phyloP scores from a whole-genome alignment of 2,888 invertebrate genomes.

The Drosophila anceps region DNA sequence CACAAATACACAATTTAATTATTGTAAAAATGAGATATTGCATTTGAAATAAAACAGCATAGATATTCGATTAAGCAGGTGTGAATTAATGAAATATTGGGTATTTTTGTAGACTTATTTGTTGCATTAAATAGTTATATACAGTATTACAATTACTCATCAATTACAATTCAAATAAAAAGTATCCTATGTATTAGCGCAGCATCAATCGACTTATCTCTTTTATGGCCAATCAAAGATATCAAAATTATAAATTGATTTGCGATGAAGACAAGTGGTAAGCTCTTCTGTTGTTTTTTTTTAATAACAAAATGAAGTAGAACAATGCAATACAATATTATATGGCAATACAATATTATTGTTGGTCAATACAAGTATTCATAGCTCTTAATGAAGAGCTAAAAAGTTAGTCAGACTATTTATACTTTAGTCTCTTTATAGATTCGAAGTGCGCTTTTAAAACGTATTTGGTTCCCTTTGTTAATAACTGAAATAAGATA shows the following conservation, averaged over 20 bases:
- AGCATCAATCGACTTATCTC: neutral
- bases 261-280: neutral
- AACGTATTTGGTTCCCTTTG: too few relatives aligned
- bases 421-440: too few relatives aligned
- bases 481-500: too few relatives aligned
- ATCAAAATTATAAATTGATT: too few relatives aligned
- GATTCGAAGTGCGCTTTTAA: too few relatives aligned
- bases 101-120: neutral
- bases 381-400: too few relatives aligned
- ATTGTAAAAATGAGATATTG: constrained; percentile 46
- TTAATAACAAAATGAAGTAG: too few relatives aligned
- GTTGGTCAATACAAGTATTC: too few relatives aligned
- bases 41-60: constrained; percentile 50
- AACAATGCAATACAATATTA: too few relatives aligned
- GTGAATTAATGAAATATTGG: neutral
- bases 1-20: constrained; percentile 29
- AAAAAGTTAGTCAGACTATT: too few relatives aligned
- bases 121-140: neutral
- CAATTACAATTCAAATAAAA: neutral
- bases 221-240: neutral
- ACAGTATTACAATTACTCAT: neutral
- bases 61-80: constrained; percentile 33
- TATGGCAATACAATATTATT: too few relatives aligned
- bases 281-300: neutral
- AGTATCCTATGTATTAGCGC: neutral